phyloP scores from a whole-genome alignment of 2,888 invertebrate species.

The Eledone cirrhosa region DNA sequence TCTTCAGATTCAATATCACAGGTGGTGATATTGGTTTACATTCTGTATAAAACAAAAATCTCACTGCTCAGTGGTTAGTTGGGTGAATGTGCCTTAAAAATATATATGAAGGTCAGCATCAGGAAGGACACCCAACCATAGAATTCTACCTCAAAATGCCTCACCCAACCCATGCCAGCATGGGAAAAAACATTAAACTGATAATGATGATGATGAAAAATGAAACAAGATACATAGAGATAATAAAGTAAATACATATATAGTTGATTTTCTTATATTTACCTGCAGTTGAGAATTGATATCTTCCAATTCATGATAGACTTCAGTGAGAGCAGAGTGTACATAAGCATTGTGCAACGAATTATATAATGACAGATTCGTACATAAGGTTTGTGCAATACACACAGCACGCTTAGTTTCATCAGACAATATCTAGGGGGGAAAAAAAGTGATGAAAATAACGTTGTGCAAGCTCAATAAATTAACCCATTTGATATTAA shows the following conservation, averaged over 20 bases:
- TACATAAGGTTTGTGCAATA: slow-evolving; percentile 28
- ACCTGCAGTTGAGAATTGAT: slow-evolving; percentile 54
- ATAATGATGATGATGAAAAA: neutral
- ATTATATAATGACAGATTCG: neutral
- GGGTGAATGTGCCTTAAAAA: too few relatives aligned
- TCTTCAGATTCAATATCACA: too few relatives aligned
- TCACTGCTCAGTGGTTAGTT: too few relatives aligned
- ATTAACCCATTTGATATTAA: too few relatives aligned
- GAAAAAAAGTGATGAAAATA: neutral
- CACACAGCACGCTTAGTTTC: slow-evolving; percentile 50
- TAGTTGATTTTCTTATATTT: slow-evolving; percentile 3
- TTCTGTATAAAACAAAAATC: too few relatives aligned
- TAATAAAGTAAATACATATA: neutral
- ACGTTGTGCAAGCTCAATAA: neutral
- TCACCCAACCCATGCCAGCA: too few relatives aligned
- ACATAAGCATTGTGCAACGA: slow-evolving; percentile 27
- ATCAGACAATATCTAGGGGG: slow-evolving; percentile 54
- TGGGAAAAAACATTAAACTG: slow-evolving; percentile 49
- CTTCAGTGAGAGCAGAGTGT: slow-evolving; percentile 30
- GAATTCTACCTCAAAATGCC: too few relatives aligned
- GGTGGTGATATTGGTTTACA: too few relatives aligned
- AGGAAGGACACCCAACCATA: too few relatives aligned
- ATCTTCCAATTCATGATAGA: slow-evolving; percentile 36
- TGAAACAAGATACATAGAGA: neutral
- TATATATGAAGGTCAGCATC: too few relatives aligned